phyloP scores from a whole-genome alignment of 2,797 vertebrate species.

The Knipowitschia caucasica region DNA sequence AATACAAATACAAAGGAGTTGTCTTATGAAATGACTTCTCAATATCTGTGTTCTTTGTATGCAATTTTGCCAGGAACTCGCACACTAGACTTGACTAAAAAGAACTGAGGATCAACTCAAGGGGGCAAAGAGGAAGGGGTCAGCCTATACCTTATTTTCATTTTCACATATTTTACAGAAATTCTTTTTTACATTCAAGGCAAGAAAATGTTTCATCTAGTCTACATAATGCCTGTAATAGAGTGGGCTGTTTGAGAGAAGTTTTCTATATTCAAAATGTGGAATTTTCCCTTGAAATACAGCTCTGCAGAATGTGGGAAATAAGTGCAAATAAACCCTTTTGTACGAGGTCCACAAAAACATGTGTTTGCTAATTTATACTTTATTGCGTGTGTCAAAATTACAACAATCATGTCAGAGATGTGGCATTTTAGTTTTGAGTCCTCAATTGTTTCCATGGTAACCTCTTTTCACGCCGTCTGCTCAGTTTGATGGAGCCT shows the following conservation, averaged over 20 bases:
- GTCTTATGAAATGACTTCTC: no score
- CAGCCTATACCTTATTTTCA: no score
- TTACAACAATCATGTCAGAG: conserved; percentile 3
- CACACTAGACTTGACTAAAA: background rate
- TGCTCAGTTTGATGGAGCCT: background rate
- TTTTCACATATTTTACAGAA: no score
- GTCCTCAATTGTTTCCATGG: conserved; percentile 1
- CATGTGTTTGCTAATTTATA: conserved; percentile 2
- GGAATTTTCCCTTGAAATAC: background rate
- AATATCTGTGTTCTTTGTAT: no score
- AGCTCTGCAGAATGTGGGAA: background rate
- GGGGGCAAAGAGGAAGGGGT: no score
- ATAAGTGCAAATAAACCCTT: background rate
- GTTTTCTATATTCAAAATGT: background rate
- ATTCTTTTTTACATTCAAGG: no score
- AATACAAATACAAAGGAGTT: no score
- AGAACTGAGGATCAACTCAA: background rate
- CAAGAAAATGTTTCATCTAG: no score
- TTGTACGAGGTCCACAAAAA: background rate
- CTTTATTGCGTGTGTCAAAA: background rate
- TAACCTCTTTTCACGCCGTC: background rate
- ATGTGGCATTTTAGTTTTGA: background rate
- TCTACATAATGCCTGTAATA: background rate
- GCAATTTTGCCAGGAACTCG: no score
- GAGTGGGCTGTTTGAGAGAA: background rate